phyloP scores from a whole-genome alignment of 1,140 invertebrate genomes.

The Scaptodrosophila lebanonensis region DNA sequence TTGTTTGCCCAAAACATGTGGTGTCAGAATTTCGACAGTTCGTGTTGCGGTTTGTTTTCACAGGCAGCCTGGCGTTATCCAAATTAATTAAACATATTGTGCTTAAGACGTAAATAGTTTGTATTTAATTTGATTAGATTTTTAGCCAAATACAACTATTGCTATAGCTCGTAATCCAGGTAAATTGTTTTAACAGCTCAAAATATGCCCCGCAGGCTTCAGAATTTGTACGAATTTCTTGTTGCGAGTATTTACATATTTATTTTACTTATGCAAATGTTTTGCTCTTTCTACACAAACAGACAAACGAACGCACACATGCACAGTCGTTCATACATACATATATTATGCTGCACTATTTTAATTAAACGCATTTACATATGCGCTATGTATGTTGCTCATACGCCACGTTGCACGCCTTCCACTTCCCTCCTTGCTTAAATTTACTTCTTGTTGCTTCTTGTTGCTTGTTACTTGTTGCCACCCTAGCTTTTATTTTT shows the following conservation, averaged over 20 bases:
- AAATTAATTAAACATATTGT: slow-evolving; percentile 42
- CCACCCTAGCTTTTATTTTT: slow-evolving; percentile 40
- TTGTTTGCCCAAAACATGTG: slow-evolving; percentile 30
- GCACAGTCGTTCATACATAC: slow-evolving; percentile 3
- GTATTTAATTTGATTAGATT: too few relatives aligned
- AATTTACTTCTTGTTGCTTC: neutral
- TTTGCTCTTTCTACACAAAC: slow-evolving; percentile 26
- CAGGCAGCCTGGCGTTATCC: slow-evolving; percentile 13
- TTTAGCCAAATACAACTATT: too few relatives aligned
- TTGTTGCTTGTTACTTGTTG: slow-evolving; percentile 4
- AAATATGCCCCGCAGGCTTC: slow-evolving; percentile 4
- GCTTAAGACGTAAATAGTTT: too few relatives aligned
- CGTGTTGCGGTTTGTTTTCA: slow-evolving; percentile 32
- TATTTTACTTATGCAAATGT: slow-evolving; percentile 62
- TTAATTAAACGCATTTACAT: slow-evolving; percentile 66
- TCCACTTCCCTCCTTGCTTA: slow-evolving; percentile 1
- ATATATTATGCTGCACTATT: slow-evolving; percentile 47
- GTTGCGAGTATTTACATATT: slow-evolving; percentile 33
- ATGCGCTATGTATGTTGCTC: slow-evolving; percentile 32
- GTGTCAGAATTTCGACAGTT: slow-evolving; percentile 29
- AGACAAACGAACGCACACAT: slow-evolving; percentile 2
- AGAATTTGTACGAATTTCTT: slow-evolving; percentile 18
- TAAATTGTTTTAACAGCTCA: slow-evolving; percentile 64
- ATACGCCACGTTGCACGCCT: slow-evolving; percentile 43
- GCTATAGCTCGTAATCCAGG: slow-evolving; percentile 15